Percentiles rank a stretch among this genome's conserved stretches.
These are phyloP conservation scores for Ptiloglossa arizonensis DNA, from an alignment of 1,140 invertebrate species.

Conservation along the genomic window DNA sequence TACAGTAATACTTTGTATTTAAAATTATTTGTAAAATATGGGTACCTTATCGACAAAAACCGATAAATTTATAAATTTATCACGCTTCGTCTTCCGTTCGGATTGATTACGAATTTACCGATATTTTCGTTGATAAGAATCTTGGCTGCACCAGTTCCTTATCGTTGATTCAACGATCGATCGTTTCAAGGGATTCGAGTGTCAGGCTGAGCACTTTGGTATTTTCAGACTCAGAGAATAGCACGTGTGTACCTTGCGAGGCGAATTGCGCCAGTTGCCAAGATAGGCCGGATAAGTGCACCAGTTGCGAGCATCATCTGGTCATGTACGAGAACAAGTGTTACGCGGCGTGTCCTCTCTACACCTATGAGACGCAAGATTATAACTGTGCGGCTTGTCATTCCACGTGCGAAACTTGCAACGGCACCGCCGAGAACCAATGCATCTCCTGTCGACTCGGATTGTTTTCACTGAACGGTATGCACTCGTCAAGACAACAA, in stretches of 20 bases:
- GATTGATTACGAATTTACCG: too few species aligned
- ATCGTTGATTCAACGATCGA: too few species aligned
- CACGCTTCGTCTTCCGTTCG: too few species aligned
- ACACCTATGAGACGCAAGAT: conserved; percentile 92
- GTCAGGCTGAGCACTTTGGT: background rate
- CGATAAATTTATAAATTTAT: too few species aligned
- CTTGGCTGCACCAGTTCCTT: too few species aligned
- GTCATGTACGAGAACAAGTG: conserved; percentile 91
- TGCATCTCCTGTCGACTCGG: conserved; percentile 90
- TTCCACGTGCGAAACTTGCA: conserved; percentile 90
- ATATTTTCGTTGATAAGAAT: too few species aligned
- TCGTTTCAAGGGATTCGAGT: too few species aligned
- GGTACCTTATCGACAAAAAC: too few species aligned
- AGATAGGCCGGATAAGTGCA: conserved; percentile 90
- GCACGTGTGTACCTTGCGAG: conserved; percentile 90
- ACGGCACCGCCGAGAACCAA: conserved; percentile 88
- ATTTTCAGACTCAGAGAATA: conserved; percentile 85
- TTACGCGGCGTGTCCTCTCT: conserved; percentile 89
- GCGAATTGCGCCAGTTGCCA: conserved; percentile 91
- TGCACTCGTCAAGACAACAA: conserved; percentile 64
- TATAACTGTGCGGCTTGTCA: conserved; percentile 91
- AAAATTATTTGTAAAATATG: too few species aligned
- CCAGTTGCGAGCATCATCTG: conserved; percentile 91
- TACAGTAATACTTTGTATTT: too few species aligned
- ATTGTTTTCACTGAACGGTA: conserved; percentile 85